These are phyloP conservation scores for Quadroppia sp. DNA, from an alignment of 2,888 invertebrate genomes.

Conservation along the genomic window DNA sequence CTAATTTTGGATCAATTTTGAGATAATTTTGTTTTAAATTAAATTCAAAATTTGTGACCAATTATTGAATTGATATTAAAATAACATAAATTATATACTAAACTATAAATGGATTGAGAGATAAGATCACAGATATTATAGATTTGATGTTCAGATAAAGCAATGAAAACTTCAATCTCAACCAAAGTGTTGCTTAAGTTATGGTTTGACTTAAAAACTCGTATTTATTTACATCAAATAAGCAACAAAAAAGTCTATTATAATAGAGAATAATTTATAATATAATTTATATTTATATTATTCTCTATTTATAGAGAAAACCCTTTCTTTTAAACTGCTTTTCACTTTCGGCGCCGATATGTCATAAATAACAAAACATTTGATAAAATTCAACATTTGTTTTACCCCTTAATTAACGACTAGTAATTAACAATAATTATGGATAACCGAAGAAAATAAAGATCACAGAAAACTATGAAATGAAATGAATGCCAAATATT, in stretches of 20 bases:
- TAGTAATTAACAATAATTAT: neutral
- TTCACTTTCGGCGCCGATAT: neutral
- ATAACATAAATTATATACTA: neutral
- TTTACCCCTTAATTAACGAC: conserved; percentile 1
- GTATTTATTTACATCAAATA: neutral
- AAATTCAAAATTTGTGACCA: conserved; percentile 1
- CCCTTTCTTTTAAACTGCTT: neutral
- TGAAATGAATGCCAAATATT: neutral
- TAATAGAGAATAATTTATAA: too few relatives aligned
- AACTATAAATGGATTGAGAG: neutral
- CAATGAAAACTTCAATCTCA: neutral
- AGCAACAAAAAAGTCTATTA: neutral
- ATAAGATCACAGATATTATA: conserved; percentile 10
- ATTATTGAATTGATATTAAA: neutral
- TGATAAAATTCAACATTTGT: neutral
- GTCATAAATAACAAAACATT: neutral
- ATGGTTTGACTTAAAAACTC: neutral
- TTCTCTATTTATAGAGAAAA: neutral
- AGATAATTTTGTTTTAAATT: neutral
- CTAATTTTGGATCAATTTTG: too few relatives aligned
- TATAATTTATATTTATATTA: too few relatives aligned
- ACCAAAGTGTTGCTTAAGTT: neutral
- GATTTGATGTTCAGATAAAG: neutral
- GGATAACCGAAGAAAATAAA: neutral
- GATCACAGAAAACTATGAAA: conserved; percentile 6